phyloP scores from a whole-genome alignment of 2,888 invertebrate species.

The Onthophagus sagittarius region DNA sequence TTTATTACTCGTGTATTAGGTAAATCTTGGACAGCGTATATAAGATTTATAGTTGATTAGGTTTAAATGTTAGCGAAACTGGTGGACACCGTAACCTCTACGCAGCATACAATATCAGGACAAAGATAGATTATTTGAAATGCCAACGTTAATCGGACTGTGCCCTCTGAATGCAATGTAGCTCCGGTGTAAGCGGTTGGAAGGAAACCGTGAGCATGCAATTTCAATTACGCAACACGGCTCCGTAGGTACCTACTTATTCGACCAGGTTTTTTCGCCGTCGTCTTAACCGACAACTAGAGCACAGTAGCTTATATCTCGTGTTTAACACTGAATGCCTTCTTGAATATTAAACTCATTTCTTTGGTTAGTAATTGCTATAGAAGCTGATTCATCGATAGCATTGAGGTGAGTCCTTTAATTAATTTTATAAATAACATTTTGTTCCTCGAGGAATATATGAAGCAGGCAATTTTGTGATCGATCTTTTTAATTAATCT shows the following conservation, averaged over 20 bases:
- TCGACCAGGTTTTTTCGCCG: background rate
- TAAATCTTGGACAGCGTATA: no score
- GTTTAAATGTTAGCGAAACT: conserved; percentile 2
- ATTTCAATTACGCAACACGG: conserved; percentile 24
- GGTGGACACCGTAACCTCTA: conserved; percentile 1
- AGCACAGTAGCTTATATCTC: background rate
- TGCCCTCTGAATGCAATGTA: background rate
- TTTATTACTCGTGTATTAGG: no score
- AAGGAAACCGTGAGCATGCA: conserved; percentile 24
- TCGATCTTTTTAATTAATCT: no score
- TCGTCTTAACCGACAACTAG: background rate
- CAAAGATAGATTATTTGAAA: conserved; percentile 9
- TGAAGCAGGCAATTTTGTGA: no score
- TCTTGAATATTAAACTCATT: background rate
- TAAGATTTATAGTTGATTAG: background rate
- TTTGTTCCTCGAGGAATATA: background rate
- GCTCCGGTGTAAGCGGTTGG: background rate
- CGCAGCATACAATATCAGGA: conserved; percentile 2
- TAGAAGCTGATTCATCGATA: background rate
- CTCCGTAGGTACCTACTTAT: conserved; percentile 10
- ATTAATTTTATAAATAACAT: background rate
- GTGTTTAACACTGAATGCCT: background rate
- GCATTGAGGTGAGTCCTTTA: background rate
- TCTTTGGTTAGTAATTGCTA: background rate
- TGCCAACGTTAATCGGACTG: conserved; percentile 18